These are phyloP conservation scores for Geopemphigus sp. DNA, from an alignment of 1,140 invertebrate species.

Conservation along the genomic window DNA sequence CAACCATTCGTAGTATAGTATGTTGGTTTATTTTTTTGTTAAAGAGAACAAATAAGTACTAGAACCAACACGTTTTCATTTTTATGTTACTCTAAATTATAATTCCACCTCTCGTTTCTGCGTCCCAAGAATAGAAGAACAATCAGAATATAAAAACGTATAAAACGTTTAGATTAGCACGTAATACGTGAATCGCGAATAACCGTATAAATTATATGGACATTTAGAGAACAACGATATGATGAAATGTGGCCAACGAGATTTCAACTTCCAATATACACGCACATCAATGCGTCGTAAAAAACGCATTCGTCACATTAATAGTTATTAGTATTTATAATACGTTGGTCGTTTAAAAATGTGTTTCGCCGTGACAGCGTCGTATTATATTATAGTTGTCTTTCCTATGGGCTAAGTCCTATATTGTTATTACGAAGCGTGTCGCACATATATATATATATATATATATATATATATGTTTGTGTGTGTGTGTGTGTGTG, in stretches of 20 bases:
- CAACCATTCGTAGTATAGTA: not conserved
- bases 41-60: too few species aligned
- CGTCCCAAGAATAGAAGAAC: not conserved
- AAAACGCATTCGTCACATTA: constrained; percentile 23
- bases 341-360: constrained; percentile 16
- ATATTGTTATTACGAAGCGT: not conserved
- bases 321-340: constrained; percentile 24
- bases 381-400: not conserved
- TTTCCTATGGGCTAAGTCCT: too few species aligned
- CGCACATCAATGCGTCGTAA: not conserved
- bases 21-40: not conserved
- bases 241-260: not conserved
- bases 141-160: not conserved
- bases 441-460: not conserved
- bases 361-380: constrained; percentile 4
- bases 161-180: not conserved
- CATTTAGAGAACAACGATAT: constrained; percentile 9
- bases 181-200: not conserved
- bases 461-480: too few species aligned
- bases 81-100: not conserved
- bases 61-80: too few species aligned
- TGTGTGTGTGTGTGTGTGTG: not conserved
- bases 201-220: not conserved
- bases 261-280: not conserved
- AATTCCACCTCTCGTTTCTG: not conserved